phyloP scores from a whole-genome alignment of 1,140 invertebrate genomes.

The Wasmannia auropunctata region DNA sequence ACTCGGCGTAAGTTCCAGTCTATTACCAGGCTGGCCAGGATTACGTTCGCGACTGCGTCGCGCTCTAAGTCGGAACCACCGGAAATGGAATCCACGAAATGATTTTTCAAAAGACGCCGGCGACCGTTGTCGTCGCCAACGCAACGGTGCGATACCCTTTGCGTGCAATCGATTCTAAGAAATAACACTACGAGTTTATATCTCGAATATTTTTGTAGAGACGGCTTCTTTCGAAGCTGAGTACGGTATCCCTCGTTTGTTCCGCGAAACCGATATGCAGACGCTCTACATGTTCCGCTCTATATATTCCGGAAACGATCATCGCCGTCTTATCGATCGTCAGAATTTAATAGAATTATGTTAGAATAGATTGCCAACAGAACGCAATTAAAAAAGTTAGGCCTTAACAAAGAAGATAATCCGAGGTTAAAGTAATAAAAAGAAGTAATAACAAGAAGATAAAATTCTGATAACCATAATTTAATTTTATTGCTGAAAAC shows the following conservation, averaged over 20 bases:
- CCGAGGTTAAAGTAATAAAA: no score
- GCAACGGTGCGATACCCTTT: neutral
- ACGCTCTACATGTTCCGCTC: no score
- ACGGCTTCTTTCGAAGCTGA: neutral
- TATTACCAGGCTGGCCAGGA: constrained; percentile 65
- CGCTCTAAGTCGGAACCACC: neutral
- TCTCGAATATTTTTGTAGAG: neutral
- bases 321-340: neutral
- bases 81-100: constrained; percentile 67
- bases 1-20: constrained; percentile 70
- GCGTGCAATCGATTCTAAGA: constrained; percentile 49
- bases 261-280: constrained; percentile 26
- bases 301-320: constrained; percentile 8
- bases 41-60: constrained; percentile 28
- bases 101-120: constrained; percentile 50
- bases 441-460: neutral
- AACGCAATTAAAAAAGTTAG: neutral
- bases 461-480: neutral
- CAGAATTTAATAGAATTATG: neutral
- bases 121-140: neutral
- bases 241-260: neutral
- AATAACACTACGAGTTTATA: constrained; percentile 35
- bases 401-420: neutral
- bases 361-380: neutral
- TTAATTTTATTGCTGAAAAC: neutral